These are phyloP conservation scores for Xanthostigma xanthostigma DNA, from an alignment of 2,888 invertebrate genomes.

Conservation along the genomic window DNA sequence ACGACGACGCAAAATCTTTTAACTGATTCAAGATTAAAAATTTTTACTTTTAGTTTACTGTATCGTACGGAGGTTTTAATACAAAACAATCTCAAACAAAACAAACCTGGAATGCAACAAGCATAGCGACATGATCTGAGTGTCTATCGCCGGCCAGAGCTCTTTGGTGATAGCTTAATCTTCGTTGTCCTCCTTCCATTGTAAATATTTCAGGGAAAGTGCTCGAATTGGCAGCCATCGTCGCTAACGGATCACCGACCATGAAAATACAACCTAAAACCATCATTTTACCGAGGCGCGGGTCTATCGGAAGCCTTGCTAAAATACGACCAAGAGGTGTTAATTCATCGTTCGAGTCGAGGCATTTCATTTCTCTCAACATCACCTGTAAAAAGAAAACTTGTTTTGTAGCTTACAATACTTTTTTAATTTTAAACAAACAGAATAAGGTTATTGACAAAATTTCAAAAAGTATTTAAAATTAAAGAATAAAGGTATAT, in stretches of 20 bases:
- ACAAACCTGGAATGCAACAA: conserved; percentile 71
- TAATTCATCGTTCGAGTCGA: conserved; percentile 73
- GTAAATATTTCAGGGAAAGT: conserved; percentile 92
- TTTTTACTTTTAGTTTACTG: background rate
- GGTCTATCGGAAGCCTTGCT: conserved; percentile 90
- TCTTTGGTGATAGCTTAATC: conserved; percentile 72
- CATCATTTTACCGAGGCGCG: conserved; percentile 93
- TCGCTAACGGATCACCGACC: conserved; percentile 80
- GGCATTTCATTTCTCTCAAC: conserved; percentile 74
- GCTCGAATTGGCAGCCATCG: conserved; percentile 89
- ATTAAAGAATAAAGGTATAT: too few species aligned
- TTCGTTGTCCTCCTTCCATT: conserved; percentile 55
- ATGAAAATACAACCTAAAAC: conserved; percentile 84
- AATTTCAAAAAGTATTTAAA: too few species aligned
- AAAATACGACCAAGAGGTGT: conserved; percentile 88
- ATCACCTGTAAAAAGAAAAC: conserved; percentile 14
- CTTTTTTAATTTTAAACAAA: background rate
- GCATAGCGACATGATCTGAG: conserved; percentile 91
- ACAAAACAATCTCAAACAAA: too few species aligned
- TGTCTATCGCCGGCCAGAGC: conserved; percentile 72
- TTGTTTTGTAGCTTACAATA: background rate
- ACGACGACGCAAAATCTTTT: too few species aligned
- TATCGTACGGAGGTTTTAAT: too few species aligned
- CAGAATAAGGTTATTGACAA: background rate
- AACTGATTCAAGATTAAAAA: too few species aligned